Base-by-base conservation (phyloP, 1,140 invertebrate species). In the Atta cephalotes region DNA sequence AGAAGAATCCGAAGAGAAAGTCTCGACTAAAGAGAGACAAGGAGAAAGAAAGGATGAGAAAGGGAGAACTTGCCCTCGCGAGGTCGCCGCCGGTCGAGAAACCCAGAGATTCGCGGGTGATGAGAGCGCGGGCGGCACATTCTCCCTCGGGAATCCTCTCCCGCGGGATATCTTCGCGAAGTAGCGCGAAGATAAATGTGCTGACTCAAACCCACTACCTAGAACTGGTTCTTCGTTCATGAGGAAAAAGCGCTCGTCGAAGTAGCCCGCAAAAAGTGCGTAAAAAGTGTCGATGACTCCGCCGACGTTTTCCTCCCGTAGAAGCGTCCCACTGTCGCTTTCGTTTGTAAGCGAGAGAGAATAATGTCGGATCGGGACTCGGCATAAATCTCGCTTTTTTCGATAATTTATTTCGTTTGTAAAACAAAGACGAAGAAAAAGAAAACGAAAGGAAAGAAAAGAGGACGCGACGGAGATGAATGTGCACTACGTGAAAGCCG, bases 111-210 rank as follows among this genome's bases (percentile, higher is more conserved):
- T 58, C 39, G 71, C 28, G n/a, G 28, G n/a, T 39, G 31, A 68
- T 18, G 74, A 31, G 51, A 31, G 31, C 31, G 6, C 7, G 5
- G 31, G 31, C 28, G 79, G 65, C 65, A 5, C 3, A 5, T 18
- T 31, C 65, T 77, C 86, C 68, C 85, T 25, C 25, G 86, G 45
- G 70, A 66, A 28, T 21, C 51, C 12, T 18, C 78, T 51, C 80
- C n/a, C 53, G 31, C 45, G 35, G 58, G 68, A 53, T 70, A 77
- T 71, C 72, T 51, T 49, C 66, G 39, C 56, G 45, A 51, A 63
- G n/a, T 70, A 78, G 71, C 71, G 68, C 28, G 45, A 84, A 87
- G 86, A 87, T 53, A n/a, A 87, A 87, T 87, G 70, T 70, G 58
- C 62, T 49, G 70, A 70, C 49, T 74, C 25, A n/a, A 45, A 51